phyloP scores from a whole-genome alignment of 2,797 vertebrate species.

The Coregonus sp. region DNA sequence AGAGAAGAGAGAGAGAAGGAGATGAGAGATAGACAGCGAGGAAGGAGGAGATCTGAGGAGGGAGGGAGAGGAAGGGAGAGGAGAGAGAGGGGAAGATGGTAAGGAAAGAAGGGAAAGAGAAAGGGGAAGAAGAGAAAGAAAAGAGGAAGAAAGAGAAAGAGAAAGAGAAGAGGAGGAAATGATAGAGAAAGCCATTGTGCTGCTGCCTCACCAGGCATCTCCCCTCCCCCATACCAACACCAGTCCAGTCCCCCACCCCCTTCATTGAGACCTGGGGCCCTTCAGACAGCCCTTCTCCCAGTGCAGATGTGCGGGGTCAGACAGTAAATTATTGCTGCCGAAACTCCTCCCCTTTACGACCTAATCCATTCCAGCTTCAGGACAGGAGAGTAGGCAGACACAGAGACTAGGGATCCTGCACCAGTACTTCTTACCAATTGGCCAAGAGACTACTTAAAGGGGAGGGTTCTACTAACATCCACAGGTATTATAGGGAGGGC shows the following conservation, averaged over 20 bases:
- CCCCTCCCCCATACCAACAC: slow-evolving; percentile 49
- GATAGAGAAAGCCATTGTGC: neutral
- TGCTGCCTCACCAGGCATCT: slow-evolving; percentile 41
- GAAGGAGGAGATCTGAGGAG: no score
- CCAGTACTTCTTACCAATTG: slow-evolving; percentile 2
- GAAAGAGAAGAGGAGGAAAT: neutral
- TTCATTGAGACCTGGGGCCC: slow-evolving; percentile 18
- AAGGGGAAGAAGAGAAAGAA: no score
- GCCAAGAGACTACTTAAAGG: neutral
- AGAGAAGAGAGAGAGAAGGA: no score
- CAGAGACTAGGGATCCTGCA: neutral
- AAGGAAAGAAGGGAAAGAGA: no score
- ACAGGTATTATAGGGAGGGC: neutral
- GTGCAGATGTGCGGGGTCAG: slow-evolving; percentile 58
- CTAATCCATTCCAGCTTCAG: slow-evolving; percentile 54
- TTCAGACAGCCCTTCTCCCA: slow-evolving; percentile 21
- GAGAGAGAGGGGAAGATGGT: no score
- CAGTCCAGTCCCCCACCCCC: slow-evolving; percentile 29
- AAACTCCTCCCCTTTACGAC: slow-evolving; percentile 40
- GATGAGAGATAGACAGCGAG: no score
- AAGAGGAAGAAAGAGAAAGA: neutral
- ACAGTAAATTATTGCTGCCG: slow-evolving; percentile 63
- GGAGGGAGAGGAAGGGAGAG: no score
- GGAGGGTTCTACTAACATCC: neutral
- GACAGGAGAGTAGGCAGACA: slow-evolving; percentile 26